Evolutionary conservation across 1,140 invertebrate genomes (phyloP), one percentile per base, ranked within the genome.

Genomic region (Bombus impatiens): DNA sequence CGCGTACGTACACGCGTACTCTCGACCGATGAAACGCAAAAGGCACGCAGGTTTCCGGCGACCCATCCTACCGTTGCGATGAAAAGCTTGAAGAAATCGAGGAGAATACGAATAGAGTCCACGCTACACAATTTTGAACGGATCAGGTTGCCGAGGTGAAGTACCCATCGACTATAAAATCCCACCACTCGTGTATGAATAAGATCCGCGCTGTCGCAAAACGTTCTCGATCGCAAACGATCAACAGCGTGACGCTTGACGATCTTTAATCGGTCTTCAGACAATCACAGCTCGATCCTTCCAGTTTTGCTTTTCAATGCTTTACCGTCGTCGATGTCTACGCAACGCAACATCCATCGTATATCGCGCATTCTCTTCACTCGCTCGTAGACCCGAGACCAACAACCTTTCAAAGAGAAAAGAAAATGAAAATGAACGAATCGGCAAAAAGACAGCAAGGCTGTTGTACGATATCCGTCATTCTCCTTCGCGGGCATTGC

Each of bases 241-340:
- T 53, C 47, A 67, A 15, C 65, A n/a, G 15, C 65, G 13, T 65
- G 13, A 67, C n/a, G n/a, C 65, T 67, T 13, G 65, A 67, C 18
- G 62, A 57, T 32, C 40, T 18, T 44, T 57, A 37, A 28, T 57
- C 35, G n/a, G 10, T 70, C 65, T 37, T 71, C 32, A 47, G 53
- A 70, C 35, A 35, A 44, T 70, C 82, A 47, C 44, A 70, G 62
- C 47, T 35, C 12, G 35, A 79, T 78, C 82, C 40, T 79, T 62
- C 53, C 53, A 85, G 57, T 79, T 85, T 72, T 80, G 37, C 77
- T 85, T 85, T 85, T 59, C 37, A 59, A 47, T 44, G 62, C 75
- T 72, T 59, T 25, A 37, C 76, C 78, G 47, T 85, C 78, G 70
- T 81, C 78, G 57, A 65, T 67, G 53, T 74, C 82, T 59, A 71